phyloP scores from a whole-genome alignment of 2,797 vertebrate species.

The Orestias chungarensis region DNA sequence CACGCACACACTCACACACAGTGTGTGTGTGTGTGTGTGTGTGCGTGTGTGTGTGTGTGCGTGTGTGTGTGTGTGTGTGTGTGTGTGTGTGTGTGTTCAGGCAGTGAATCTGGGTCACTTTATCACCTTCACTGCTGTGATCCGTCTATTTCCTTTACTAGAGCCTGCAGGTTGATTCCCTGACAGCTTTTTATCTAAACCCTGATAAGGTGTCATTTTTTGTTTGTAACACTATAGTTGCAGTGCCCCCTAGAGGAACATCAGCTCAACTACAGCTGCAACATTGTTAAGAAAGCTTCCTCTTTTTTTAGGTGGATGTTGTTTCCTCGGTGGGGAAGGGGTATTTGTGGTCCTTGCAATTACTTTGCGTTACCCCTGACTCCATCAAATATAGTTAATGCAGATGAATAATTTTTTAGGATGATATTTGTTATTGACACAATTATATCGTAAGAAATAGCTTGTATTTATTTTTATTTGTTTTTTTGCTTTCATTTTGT shows the following conservation, averaged over 20 bases:
- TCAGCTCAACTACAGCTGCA: slow-evolving; percentile 7
- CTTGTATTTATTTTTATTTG: not conserved
- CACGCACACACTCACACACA: too few species aligned
- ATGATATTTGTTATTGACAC: not conserved
- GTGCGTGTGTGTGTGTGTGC: too few species aligned
- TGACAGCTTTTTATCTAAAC: slow-evolving; percentile 29
- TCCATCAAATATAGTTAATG: not conserved
- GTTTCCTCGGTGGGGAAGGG: too few species aligned
- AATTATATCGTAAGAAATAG: too few species aligned
- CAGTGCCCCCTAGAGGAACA: slow-evolving; percentile 61
- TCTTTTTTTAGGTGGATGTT: too few species aligned
- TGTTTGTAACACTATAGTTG: slow-evolving; percentile 24
- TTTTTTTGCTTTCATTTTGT: not conserved
- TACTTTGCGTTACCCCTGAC: too few species aligned
- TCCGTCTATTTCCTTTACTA: slow-evolving; percentile 23
- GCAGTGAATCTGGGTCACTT: slow-evolving; percentile 1
- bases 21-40: too few species aligned
- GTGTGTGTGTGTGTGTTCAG: not conserved
- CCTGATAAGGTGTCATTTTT: slow-evolving; percentile 17
- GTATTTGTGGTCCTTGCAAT: too few species aligned
- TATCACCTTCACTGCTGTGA: slow-evolving; percentile 23
- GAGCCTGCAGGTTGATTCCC: slow-evolving; percentile 24
- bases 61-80: slow-evolving; percentile 8
- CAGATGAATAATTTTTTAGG: not conserved
- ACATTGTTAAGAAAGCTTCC: too few species aligned